These are phyloP conservation scores for Heliothis virescens DNA, from an alignment of 1,140 invertebrate genomes.

Conservation along the genomic window DNA sequence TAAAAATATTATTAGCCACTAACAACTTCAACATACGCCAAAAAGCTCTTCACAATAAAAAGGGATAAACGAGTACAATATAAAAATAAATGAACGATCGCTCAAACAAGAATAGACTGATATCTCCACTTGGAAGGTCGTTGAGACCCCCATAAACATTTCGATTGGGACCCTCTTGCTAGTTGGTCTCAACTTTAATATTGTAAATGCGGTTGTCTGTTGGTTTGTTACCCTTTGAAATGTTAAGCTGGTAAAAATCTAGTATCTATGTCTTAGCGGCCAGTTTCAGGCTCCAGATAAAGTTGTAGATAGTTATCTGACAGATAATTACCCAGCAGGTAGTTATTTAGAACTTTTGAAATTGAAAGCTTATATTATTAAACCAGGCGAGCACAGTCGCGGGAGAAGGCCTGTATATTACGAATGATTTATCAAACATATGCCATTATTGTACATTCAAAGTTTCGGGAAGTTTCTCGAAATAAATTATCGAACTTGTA, in stretches of 20 bases:
- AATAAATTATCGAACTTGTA: conserved; percentile 4
- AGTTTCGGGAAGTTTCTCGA: conserved; percentile 5
- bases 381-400: too few species aligned
- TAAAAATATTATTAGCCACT: neutral
- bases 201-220: too few species aligned
- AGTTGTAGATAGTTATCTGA: too few species aligned
- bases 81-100: conserved; percentile 11
- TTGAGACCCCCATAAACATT: conserved; percentile 26
- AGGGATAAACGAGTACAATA: neutral
- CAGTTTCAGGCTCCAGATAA: too few species aligned
- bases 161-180: conserved; percentile 6
- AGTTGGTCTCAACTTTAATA: neutral
- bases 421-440: conserved; percentile 41
- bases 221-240: too few species aligned
- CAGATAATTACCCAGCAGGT: too few species aligned
- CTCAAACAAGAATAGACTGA: conserved; percentile 10
- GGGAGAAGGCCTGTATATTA: neutral
- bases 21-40: neutral
- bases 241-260: too few species aligned
- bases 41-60: neutral
- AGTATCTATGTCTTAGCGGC: too few species aligned
- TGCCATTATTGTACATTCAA: conserved; percentile 17
- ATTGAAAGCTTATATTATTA: too few species aligned
- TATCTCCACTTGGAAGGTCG: conserved; percentile 1
- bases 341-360: too few species aligned